Evolutionary conservation across 2,113 vertebrate species (phyloP), one percentile per base, ranked within the genome.

Genomic region (Aphyosemion australe): DNA sequence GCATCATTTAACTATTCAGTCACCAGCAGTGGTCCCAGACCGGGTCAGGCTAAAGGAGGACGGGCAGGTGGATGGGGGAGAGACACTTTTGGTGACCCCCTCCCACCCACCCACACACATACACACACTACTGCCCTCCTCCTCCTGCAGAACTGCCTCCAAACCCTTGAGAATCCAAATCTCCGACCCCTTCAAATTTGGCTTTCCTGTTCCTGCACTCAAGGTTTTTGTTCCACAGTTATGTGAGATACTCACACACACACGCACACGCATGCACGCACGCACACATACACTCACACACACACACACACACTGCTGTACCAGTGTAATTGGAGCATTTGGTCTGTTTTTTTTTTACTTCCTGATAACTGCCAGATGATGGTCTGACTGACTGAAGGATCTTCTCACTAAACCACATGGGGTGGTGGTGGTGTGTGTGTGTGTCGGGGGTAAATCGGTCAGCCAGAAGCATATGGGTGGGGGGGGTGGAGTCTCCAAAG

Each of bases 281-380:
- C 18, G 77, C 16, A 47, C 16, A 18, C 16, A 18, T 3, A 26
- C 26, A 26, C 26, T 2, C 26, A 26, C 26, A 26, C 26, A 26
- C 26, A 26, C 1, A 26, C 26, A 26, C 50, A 31, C 60, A 42
- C 37, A 71, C 16, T 2, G 14, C n/a, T 41, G 12, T n/a, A 31
- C 32, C n/a, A 52, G 10, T 8, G 15, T 34, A 73, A 52, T 49
- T 48, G 20, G 19, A 83, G 72, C 85, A 86, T 87, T 81, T 87
- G 81, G 65, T 84, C 70, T 86, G 43, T 77, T 69, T 83, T 85
- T 87, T 82, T 12, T 56, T 68, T 41, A 4, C 39, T 12, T 26
- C 26, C 70, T 90, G 86, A 89, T 90, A 88, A 88, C 82, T 91
- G 83, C 89, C 86, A 92, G 90, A 91, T 90, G 88, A 90, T 78